phyloP scores from a whole-genome alignment of 2,797 vertebrate species.

The Lithobates sylvaticus region DNA sequence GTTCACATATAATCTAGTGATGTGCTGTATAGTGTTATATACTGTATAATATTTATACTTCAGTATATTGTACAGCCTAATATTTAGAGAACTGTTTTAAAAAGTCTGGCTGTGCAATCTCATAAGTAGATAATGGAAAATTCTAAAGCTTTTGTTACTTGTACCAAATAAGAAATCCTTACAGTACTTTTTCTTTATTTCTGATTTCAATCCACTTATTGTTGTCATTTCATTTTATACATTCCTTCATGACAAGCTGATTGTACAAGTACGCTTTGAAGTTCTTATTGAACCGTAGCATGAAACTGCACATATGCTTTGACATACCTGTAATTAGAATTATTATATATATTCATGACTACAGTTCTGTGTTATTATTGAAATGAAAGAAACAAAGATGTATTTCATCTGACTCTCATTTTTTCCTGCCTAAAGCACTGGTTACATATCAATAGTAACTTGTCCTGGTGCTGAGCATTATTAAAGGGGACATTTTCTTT shows the following conservation, averaged over 20 bases:
- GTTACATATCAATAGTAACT: conserved; percentile 20
- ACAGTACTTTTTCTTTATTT: conserved; percentile 15
- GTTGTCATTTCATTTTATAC: conserved; percentile 41
- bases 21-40: no score
- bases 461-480: not conserved
- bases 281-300: conserved; percentile 52
- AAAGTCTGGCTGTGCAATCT: conserved; percentile 16
- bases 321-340: conserved; percentile 71
- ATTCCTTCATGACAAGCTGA: conserved; percentile 31
- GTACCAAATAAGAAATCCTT: conserved; percentile 12
- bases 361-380: conserved; percentile 57
- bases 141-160: conserved; percentile 10
- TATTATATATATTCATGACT: conserved; percentile 60
- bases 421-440: conserved; percentile 52
- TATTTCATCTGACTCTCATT: conserved; percentile 65
- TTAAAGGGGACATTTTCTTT: conserved; percentile 18
- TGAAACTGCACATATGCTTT: conserved; percentile 51
- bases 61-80: not conserved
- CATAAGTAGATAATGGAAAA: not conserved
- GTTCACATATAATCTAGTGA: no score
- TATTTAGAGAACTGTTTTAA: not conserved
- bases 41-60: not conserved
- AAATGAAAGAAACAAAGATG: conserved; percentile 68
- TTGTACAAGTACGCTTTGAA: conserved; percentile 40
- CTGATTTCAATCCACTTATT: conserved; percentile 26